Evolutionary conservation across 2,113 vertebrate genomes (phyloP), one percentile per base, ranked within the genome.

Genomic region (Brachyhypopomus gauderio): DNA sequence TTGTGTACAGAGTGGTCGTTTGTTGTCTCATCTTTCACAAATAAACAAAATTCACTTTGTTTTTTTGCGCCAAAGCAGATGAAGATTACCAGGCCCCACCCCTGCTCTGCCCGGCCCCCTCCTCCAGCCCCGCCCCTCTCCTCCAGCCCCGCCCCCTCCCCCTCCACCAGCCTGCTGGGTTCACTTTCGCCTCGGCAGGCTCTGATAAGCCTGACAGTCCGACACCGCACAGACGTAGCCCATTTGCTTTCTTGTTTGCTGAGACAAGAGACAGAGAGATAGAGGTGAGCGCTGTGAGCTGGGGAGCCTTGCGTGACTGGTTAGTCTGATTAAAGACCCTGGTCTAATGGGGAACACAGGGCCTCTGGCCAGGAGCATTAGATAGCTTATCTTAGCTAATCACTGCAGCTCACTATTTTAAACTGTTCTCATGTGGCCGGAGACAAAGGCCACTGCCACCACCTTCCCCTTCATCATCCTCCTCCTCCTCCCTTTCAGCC

Each of bases 251-350:
- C 62, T 48, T 77, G 56, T 77, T 73, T 80, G 83, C 69, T 52
- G 36, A 56, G 27, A 75, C 60, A 48, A 78, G 5, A 60, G 66
- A 56, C 27, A 17, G 52, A 77, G 60, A 73, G 59, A 74, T 67
- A 74, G 48, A 77, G 59, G 71, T 48, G 17, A 41, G n/a, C 67
- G 60, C 58, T 25, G 48, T 23, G 30, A 58, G 25, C n/a, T 70
- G 67, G 36, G 72, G 71, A 79, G 55, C 55, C 41, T 22, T 79
- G 30, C 4, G 25, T 75, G 73, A 81, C 72, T 73, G 74, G 19
- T 81, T 55, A n/a, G 59, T 56, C 75, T 85, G 83, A 85, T 85
- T 82, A 85, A 82, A 85, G 71, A 72, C 56, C 11, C 27, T 48
- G 22, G 62, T 56, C 56, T 82, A 82, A 79, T 75, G 64, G 63